A percentile compares a stretch with the other conserved stretches of the same genome.
These are phyloP conservation scores for Enteromius argenteus DNA, from an alignment of 2,797 vertebrate species.

Conservation along the genomic window DNA sequence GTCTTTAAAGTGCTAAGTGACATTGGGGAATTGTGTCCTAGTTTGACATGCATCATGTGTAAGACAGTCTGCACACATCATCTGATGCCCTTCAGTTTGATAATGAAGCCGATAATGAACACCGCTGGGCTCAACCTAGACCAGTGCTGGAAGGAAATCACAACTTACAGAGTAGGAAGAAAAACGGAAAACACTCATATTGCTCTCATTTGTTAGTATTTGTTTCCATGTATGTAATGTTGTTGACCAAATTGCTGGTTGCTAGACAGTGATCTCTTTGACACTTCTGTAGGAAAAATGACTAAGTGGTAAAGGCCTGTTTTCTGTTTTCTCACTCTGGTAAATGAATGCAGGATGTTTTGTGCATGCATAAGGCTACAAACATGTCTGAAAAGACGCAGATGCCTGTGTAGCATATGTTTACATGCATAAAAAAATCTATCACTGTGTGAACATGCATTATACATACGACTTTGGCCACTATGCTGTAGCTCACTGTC, in stretches of 20 bases:
- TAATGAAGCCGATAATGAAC: conserved; percentile 37
- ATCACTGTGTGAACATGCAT: background rate
- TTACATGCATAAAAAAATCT: background rate
- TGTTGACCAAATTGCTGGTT: background rate
- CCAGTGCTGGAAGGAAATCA: background rate
- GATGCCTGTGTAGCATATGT: background rate
- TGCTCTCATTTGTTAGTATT: background rate
- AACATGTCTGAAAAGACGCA: background rate
- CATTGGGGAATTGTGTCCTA: conserved; percentile 46
- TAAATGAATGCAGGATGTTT: conserved; percentile 6
- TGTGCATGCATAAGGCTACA: background rate
- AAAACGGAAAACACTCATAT: background rate
- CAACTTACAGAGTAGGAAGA: background rate
- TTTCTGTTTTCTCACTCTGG: background rate
- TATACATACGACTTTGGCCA: background rate
- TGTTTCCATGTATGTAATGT: conserved; percentile 6
- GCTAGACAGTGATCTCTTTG: conserved; percentile 1
- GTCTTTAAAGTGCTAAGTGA: conserved; percentile 43
- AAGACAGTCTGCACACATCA: conserved; percentile 31
- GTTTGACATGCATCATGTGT: conserved; percentile 37
- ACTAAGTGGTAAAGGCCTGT: background rate
- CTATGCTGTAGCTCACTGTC: background rate
- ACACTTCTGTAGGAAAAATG: conserved; percentile 8
- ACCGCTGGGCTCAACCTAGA: background rate
- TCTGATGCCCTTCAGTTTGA: conserved; percentile 34